Base-by-base conservation (phyloP, 2,888 invertebrate species). In the Eilema depressum region DNA sequence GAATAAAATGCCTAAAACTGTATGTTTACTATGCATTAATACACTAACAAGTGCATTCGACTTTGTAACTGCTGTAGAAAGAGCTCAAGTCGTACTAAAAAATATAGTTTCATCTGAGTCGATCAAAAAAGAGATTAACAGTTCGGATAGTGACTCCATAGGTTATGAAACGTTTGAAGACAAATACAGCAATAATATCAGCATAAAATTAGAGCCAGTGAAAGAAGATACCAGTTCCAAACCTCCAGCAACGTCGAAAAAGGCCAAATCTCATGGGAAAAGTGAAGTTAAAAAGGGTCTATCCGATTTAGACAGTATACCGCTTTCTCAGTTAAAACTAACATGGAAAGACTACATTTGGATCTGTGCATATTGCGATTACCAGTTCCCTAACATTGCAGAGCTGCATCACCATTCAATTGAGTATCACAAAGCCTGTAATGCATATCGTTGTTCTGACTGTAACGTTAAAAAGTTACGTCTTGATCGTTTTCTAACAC, bases 361-460 rank as follows among this genome's bases (percentile, higher is more conserved):
- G 94, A 85, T 81, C 0, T 94, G 94, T 79, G 84, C 88, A 0
- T 88, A 84, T 61, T 94, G 94, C 68, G 91, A 87, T 30, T 89
- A 89, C 0, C 80, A 88, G 66, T 93, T 93, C 69, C 76, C 86
- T 0, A 86, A 76, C 1, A 72, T 90, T 3, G 85, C 89, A 0
- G 93, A 93, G 56, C 86, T 97, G 25, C 93, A 95, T 70, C 90
- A 91, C 10, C 97, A 97, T 87, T 96, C 96, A 37, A 93, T 96
- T 76, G 91, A 93, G 57, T 94, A 94, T 68, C 97, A 97, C 81
- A 95, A 96, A 70, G 95, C 96, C 74, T 95, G 96, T 66, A 95
- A 96, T 23, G 95, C 96, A 60, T 97, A 96, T 83, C 94, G 96
- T 82, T 97, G 97, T 83, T 96, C 96, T 0, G 96, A 97, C 80